Conservation (phyloP, 2,888 invertebrate species). For the Xestia ashworthii region DNA sequence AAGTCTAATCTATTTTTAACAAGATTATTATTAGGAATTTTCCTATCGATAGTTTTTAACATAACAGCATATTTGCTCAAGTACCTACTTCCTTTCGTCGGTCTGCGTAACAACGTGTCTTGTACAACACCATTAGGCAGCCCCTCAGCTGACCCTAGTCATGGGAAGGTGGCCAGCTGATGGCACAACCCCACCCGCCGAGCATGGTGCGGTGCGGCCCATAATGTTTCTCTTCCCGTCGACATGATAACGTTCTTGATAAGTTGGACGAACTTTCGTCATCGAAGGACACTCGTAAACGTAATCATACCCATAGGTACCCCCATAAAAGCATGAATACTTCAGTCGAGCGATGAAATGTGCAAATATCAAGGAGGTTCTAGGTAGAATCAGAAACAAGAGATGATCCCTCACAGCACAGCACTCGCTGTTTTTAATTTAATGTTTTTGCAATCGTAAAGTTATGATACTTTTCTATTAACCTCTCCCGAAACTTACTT, state of each 20-base stretch:
- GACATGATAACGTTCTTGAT: constrained; percentile 25
- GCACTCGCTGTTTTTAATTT: not conserved
- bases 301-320: not conserved
- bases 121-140: constrained; percentile 8
- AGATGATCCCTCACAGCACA: not conserved
- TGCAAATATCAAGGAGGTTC: not conserved
- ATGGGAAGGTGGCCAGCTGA: constrained; percentile 50
- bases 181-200: constrained; percentile 16
- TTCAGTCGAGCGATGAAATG: not conserved
- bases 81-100: not conserved
- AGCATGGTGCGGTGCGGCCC: not conserved
- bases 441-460: not conserved
- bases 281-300: not conserved
- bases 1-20: not conserved
- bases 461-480: not conserved
- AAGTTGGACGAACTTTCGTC: constrained; percentile 4
- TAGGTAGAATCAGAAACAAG: not conserved
- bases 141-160: constrained; percentile 27
- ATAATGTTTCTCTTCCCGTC: constrained; percentile 8
- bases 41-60: not conserved
- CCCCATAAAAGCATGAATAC: not conserved
- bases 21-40: not conserved
- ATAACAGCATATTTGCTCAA: not conserved
- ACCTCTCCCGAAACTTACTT: not conserved
- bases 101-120: constrained; percentile 10